Conservation (phyloP, 2,113 vertebrate species). For the Pelusios castaneus region DNA sequence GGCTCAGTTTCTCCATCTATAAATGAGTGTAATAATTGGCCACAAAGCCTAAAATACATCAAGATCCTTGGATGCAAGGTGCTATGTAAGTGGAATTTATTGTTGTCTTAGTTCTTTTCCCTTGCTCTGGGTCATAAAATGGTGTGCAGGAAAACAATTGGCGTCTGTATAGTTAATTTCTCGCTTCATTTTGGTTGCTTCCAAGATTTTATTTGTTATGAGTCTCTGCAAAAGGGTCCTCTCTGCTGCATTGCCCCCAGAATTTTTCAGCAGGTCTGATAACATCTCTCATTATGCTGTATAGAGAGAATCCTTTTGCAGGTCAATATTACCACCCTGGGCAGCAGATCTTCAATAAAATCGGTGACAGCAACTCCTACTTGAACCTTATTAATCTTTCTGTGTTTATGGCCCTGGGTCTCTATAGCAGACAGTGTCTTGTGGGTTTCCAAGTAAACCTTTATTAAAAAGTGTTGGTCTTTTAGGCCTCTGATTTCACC, state of each 20-base stretch:
- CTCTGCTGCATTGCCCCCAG: neutral
- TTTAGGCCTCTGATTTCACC: neutral
- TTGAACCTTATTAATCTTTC: neutral
- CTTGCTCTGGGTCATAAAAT: neutral
- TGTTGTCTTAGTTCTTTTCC: neutral
- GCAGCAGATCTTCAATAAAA: conserved; percentile 1
- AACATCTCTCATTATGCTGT: neutral
- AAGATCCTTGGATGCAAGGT: neutral
- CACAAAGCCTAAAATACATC: neutral
- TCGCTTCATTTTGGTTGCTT: neutral
- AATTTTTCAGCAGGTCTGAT: neutral
- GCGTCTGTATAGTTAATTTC: neutral
- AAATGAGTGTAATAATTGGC: neutral
- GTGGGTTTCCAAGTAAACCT: neutral
- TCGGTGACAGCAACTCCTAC: neutral
- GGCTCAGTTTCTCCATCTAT: neutral
- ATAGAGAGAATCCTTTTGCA: neutral
- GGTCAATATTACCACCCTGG: neutral
- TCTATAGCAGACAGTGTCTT: conserved; percentile 8
- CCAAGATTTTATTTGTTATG: neutral
- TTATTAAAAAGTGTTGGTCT: neutral
- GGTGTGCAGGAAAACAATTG: neutral
- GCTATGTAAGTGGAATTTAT: neutral
- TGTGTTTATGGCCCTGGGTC: conserved; percentile 15
- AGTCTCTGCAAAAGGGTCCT: neutral